Base-by-base conservation (phyloP, 2,888 invertebrate genomes). In the Brachyopa scutellaris region DNA sequence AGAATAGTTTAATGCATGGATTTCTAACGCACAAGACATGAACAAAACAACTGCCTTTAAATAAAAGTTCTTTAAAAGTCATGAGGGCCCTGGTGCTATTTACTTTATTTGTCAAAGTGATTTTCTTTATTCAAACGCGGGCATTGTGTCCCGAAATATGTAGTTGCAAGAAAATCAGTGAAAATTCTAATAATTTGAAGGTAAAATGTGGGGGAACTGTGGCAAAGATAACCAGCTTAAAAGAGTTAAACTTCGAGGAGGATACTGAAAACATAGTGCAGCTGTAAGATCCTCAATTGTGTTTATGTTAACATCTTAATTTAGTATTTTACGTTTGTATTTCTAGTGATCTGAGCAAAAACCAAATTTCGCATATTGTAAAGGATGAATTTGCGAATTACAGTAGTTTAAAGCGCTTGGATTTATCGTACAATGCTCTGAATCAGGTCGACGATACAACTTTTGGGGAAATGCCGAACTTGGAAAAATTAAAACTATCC, bases 291-390 rank as follows among this genome's bases (percentile, higher is more conserved):
- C 11, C 13, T 17, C 42, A 3, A 15, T 53, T 29, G 17, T n/a
- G n/a, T n/a, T n/a, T n/a, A n/a, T n/a, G 2, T 91, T 91, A 19
- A 0, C 6, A 8, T 38, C 9, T 19, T 23, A n/a, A 55, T 21
- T 42, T 29, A 3, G 2, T 9, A 47, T 40, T n/a, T 29, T 5
- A 29, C 59, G 29, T 23, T 49, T 69, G 49, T 15, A 19, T 33
- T 91, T 91, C 40, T 90, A 95, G 95, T 87, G 95, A 97, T 90
- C 91, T 97, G 59, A 96, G 95, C 88, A 94, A 93, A 87, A 97
- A 97, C 89, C 93, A 94, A 85, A 94, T 97, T 87, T 92, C 93
- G 45, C 90, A 92, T 13, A 93, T 97, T 86, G 93, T 95, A 85
- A 93, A 93, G 2, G 93, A 94, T 86, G 94, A 96, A 59, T 97